Evolutionary conservation across 1,140 invertebrate genomes (phyloP).

Genomic region (Latrodectus geometricus): DNA sequence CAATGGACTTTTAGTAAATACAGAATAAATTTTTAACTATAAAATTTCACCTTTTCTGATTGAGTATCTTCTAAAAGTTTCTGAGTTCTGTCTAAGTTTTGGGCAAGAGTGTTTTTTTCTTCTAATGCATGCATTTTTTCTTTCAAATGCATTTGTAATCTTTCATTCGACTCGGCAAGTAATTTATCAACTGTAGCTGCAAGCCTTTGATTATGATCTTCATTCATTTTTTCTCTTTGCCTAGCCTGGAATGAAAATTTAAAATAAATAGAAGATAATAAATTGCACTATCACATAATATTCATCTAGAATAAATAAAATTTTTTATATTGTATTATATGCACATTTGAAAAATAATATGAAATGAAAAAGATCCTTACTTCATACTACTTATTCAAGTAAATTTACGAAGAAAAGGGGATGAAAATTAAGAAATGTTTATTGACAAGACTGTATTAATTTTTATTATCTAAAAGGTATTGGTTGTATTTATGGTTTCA

Average conservation of each 20-base stretch:
- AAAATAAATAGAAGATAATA: background rate
- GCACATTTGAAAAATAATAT: too few relatives aligned
- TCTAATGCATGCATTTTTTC: constrained; percentile 98
- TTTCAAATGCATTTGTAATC: constrained; percentile 96
- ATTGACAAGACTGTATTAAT: too few relatives aligned
- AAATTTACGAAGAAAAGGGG: too few relatives aligned
- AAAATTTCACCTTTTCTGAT: constrained; percentile 79
- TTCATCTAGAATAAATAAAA: too few relatives aligned
- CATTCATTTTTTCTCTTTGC: constrained; percentile 98
- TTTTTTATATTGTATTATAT: too few relatives aligned
- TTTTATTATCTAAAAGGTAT: too few relatives aligned
- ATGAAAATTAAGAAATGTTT: too few relatives aligned
- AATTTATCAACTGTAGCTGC: constrained; percentile 97
- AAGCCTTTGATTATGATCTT: constrained; percentile 96
- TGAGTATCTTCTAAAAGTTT: constrained; percentile 93
- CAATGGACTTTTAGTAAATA: background rate
- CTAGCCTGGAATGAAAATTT: constrained; percentile 81
- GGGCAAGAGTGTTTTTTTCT: constrained; percentile 96
- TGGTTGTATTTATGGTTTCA: too few relatives aligned
- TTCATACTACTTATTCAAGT: too few relatives aligned
- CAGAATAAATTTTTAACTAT: background rate
- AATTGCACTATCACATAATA: background rate
- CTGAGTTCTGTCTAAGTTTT: constrained; percentile 94
- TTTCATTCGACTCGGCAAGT: constrained; percentile 94
- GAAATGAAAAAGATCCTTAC: too few relatives aligned